Percentiles rank a stretch among this genome's conserved stretches.
phyloP scores from a whole-genome alignment of 2,113 vertebrate genomes.

The Leptodactylus fuscus region DNA sequence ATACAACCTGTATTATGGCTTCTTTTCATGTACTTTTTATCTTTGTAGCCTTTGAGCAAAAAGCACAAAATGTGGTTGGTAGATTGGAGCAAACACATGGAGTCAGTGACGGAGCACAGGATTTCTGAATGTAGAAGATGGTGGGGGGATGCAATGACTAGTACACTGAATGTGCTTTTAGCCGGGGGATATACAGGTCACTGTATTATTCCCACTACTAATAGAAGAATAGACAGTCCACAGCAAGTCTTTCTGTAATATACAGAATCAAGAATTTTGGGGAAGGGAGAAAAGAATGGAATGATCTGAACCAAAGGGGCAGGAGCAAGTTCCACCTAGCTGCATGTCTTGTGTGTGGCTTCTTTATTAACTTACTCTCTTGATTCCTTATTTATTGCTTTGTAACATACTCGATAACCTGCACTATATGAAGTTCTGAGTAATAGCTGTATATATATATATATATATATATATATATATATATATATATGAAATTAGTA shows the following conservation, averaged over 20 bases:
- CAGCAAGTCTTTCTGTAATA: background rate
- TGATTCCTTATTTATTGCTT: slow-evolving; percentile 28
- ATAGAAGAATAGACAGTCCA: background rate
- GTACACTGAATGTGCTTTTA: slow-evolving; percentile 14
- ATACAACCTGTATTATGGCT: background rate
- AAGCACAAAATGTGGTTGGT: slow-evolving; percentile 73
- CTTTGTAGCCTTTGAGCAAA: background rate
- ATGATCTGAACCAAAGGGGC: background rate
- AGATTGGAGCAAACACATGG: slow-evolving; percentile 47
- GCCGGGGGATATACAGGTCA: background rate
- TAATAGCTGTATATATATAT: slow-evolving; percentile 24
- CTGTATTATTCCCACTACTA: background rate
- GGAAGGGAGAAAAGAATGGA: background rate
- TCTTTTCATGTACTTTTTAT: background rate
- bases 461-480: slow-evolving; percentile 9
- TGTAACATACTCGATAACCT: slow-evolving; percentile 31
- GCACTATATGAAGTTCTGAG: background rate
- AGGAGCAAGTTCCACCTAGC: background rate
- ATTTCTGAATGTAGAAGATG: slow-evolving; percentile 40
- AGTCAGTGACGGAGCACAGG: background rate
- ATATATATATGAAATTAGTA: background rate
- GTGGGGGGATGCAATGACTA: slow-evolving; percentile 25
- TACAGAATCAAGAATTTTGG: background rate
- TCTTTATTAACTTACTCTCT: background rate
- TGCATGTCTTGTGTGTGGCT: slow-evolving; percentile 36